These are phyloP conservation scores for Ptychoptera albimana DNA, from an alignment of 2,888 invertebrate genomes.

Conservation along the genomic window DNA sequence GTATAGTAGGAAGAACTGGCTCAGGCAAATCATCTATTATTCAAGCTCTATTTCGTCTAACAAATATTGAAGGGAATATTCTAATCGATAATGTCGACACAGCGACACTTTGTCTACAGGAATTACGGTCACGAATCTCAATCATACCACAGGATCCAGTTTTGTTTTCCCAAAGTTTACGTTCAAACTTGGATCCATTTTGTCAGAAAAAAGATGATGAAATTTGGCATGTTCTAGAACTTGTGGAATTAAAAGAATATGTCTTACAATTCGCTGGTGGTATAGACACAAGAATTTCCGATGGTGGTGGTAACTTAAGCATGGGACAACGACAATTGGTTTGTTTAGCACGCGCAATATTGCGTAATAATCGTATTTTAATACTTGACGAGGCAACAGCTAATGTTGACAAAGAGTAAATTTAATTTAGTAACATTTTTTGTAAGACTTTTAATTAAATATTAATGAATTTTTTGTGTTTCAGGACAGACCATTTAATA, in stretches of 20 bases:
- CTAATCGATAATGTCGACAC: conserved; percentile 8
- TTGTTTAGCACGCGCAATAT: conserved; percentile 71
- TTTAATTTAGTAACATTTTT: conserved; percentile 9
- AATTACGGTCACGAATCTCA: conserved; percentile 38
- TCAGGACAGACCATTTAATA: conserved; percentile 66
- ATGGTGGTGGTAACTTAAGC: conserved; percentile 72
- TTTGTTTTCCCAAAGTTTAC: conserved; percentile 44
- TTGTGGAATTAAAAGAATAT: conserved; percentile 58
- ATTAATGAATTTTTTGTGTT: conserved; percentile 9
- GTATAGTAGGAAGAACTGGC: conserved; percentile 45
- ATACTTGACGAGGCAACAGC: conserved; percentile 86
- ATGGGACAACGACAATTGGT: conserved; percentile 78
- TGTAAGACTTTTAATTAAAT: neutral
- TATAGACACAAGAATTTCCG: conserved; percentile 47
- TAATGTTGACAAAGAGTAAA: conserved; percentile 73
- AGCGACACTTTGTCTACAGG: conserved; percentile 15
- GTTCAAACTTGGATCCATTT: conserved; percentile 52
- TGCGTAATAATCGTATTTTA: conserved; percentile 61
- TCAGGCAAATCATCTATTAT: conserved; percentile 39
- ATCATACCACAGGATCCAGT: conserved; percentile 56
- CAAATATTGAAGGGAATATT: conserved; percentile 6
- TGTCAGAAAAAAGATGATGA: conserved; percentile 47
- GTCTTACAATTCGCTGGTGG: conserved; percentile 44
- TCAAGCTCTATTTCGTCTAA: conserved; percentile 15
- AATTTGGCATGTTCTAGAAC: conserved; percentile 53